Conservation (phyloP, 2,888 invertebrate genomes). For the Callyntrura sp. region DNA sequence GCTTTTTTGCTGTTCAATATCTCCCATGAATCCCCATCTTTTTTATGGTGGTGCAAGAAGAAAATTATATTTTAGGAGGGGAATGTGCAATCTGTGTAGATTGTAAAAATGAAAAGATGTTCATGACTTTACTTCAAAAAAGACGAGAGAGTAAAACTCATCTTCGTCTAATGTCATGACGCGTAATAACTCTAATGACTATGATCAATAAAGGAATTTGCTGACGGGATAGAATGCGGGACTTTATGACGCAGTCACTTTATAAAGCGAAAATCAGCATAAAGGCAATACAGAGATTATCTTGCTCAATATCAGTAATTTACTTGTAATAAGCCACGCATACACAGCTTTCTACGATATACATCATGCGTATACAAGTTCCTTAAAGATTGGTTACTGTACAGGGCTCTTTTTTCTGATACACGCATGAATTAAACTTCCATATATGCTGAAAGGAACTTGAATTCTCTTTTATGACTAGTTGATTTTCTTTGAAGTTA, state of each 20-base stretch:
- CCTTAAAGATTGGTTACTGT: neutral
- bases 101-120: neutral
- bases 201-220: constrained; percentile 16
- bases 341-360: neutral
- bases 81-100: neutral
- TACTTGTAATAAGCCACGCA: constrained; percentile 30
- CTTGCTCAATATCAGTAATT: constrained; percentile 49
- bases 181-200: constrained; percentile 29
- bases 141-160: constrained; percentile 10
- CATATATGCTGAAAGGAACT: constrained; percentile 8
- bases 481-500: constrained; percentile 57
- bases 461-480: constrained; percentile 3
- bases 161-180: constrained; percentile 30
- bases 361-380: no score
- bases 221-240: neutral
- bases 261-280: neutral
- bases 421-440: neutral
- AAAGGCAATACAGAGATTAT: constrained; percentile 55
- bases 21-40: neutral
- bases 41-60: neutral
- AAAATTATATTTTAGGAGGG: neutral
- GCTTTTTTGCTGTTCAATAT: constrained; percentile 2
- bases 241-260: neutral
- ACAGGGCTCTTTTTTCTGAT: neutral
- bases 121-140: neutral